Percentiles rank a stretch among this genome's conserved stretches.
Conservation (phyloP, 2,888 invertebrate genomes). For the Drosophila kanekoi region DNA sequence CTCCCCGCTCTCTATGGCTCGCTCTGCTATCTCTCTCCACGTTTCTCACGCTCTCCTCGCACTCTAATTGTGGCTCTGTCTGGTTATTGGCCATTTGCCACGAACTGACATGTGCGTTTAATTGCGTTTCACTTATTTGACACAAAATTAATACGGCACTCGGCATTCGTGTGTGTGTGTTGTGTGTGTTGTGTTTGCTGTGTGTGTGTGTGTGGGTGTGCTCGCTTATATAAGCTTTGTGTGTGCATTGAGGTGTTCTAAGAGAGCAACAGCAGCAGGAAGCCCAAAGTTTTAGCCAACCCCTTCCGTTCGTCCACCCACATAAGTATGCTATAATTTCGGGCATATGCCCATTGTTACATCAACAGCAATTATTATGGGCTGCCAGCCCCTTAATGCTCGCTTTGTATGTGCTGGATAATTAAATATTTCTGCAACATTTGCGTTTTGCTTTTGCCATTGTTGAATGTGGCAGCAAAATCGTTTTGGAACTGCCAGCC, state of each 20-base stretch:
- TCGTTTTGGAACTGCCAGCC: constrained; percentile 1
- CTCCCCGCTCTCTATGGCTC: not conserved
- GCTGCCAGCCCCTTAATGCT: constrained; percentile 1
- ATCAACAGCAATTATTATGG: constrained; percentile 35
- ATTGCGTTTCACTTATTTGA: constrained; percentile 81
- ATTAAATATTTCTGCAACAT: constrained; percentile 79
- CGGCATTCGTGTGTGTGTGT: constrained; percentile 15
- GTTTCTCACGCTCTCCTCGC: constrained; percentile 3
- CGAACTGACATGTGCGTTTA: constrained; percentile 79
- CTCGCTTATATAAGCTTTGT: constrained; percentile 6
- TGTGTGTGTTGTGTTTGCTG: not conserved
- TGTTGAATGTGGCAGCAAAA: not conserved
- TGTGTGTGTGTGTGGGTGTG: constrained; percentile 1
- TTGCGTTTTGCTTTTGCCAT: constrained; percentile 53
- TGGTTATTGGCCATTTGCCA: constrained; percentile 74
- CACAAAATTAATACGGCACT: constrained; percentile 78
- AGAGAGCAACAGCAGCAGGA: constrained; percentile 7
- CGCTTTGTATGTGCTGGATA: constrained; percentile 35
- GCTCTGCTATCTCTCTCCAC: not conserved
- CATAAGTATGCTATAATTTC: constrained; percentile 67
- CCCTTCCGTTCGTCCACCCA: constrained; percentile 30
- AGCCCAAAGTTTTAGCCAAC: constrained; percentile 12
- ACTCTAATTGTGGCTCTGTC: constrained; percentile 16
- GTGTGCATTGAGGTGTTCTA: constrained; percentile 31
- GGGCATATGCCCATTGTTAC: constrained; percentile 39